phyloP scores from a whole-genome alignment of 2,113 vertebrate species.

The Neotragus pygmaeus region DNA sequence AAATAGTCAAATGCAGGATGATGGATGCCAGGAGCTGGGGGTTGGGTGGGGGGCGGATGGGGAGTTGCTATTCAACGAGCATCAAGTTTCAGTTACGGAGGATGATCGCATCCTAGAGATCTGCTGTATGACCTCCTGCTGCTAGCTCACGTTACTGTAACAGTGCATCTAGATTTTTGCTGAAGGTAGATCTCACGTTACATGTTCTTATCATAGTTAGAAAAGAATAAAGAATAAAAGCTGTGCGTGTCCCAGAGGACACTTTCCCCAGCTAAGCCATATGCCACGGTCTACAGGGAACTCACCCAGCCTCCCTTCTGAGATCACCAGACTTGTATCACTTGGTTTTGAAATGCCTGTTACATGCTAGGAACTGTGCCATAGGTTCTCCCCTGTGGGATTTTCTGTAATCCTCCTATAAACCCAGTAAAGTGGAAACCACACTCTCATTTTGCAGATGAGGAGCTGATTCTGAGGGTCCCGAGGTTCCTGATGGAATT shows the following conservation, averaged over 20 bases:
- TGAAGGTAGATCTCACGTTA: background rate
- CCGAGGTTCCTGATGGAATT: background rate
- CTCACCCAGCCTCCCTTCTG: background rate
- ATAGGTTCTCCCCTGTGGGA: background rate
- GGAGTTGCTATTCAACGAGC: background rate
- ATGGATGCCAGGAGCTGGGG: background rate
- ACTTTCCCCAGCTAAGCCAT: background rate
- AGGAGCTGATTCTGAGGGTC: background rate
- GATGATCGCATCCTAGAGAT: background rate
- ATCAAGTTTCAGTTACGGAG: background rate
- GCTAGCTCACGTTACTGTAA: background rate
- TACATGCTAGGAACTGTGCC: background rate
- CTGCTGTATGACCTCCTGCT: background rate
- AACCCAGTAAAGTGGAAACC: background rate
- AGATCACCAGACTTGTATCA: background rate
- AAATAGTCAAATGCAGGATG: background rate
- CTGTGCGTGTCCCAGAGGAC: background rate
- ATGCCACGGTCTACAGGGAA: background rate
- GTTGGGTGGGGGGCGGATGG: too few species aligned
- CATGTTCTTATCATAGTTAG: background rate
- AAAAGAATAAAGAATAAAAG: background rate
- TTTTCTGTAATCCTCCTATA: background rate
- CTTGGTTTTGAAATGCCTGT: background rate
- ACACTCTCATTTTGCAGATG: background rate
- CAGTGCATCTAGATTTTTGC: background rate